Base-by-base conservation (phyloP, 2,797 vertebrate species). In the Clarias pachynema region DNA sequence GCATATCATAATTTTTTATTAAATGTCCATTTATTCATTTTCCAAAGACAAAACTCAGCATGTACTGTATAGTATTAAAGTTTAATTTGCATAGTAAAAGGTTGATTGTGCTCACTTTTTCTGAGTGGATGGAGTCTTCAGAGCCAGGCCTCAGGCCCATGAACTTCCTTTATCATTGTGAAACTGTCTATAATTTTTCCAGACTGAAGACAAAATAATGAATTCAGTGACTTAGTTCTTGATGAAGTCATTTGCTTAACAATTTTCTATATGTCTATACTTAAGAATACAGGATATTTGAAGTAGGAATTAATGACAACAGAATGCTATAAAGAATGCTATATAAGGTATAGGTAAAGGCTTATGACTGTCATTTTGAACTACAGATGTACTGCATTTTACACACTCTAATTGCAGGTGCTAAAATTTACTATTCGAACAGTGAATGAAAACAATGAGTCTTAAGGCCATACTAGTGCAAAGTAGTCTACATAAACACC, bases 101-200 rank as follows among this genome's bases (percentile, higher is more conserved):
- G 63, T 84, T 65, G 63, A 82, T 79, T 88, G 26, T 56, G 12
- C 40, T 37, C 24, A 40, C 49, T 57, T 82, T 85, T 57, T 34
- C 73, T 82, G 84, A 70, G 59, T 7, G 1, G 12, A 14, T 53
- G 68, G 68, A n/a, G 80, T 90, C 84, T 84, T 95, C 91, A 97
- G 79, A 90, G 87, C 94, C 96, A 96, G 82, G 93, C 91, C 80
- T 90, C 90, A 24, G 90, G 91, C 73, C 94, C 93, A 0, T 94
- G 94, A 66, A 92, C 91, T 3, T 97, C 94, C 89, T 97, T 97
- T 88, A 97, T 94, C 89, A 97, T 86, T 95, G 95, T 97, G 68
- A 96, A 87, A 84, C 94, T 95, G 82, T 98, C 97, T 81, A 97
- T 96, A 53, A 97, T 96, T 89, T 96, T 95, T 29, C 97, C 97